Percentiles rank a stretch among this genome's conserved stretches.
Evolutionary conservation across 2,888 invertebrate genomes (phyloP).

Genomic region (Drosophila austrosaltans): DNA sequence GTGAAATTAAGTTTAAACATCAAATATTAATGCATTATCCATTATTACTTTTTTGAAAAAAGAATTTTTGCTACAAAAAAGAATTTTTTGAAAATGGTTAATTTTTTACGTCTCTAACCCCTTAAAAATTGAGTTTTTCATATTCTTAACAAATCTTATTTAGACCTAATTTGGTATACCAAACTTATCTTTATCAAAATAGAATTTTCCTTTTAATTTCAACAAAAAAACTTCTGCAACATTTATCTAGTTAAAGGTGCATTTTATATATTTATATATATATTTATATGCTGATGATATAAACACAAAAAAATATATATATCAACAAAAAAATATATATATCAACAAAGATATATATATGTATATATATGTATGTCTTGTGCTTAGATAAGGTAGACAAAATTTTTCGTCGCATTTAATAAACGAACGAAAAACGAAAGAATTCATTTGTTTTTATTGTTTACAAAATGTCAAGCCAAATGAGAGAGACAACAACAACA

Average conservation of each 20-base stretch:
- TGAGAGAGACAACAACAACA: slow-evolving; percentile 27
- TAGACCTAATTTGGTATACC: too few species aligned
- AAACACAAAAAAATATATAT: slow-evolving; percentile 30
- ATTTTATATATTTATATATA: neutral
- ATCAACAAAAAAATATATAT: slow-evolving; percentile 33
- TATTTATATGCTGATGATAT: neutral
- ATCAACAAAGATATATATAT: slow-evolving; percentile 27
- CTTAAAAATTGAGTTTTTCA: too few species aligned
- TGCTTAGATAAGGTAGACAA: slow-evolving; percentile 58
- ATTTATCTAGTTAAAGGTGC: neutral
- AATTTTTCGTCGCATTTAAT: slow-evolving; percentile 57
- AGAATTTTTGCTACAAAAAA: too few species aligned
- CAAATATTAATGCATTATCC: too few species aligned
- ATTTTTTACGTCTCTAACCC: too few species aligned
- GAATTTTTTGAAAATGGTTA: too few species aligned
- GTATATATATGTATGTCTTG: slow-evolving; percentile 25
- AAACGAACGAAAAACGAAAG: slow-evolving; percentile 30
- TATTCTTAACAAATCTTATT: too few species aligned
- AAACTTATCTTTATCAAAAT: too few species aligned
- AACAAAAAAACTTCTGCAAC: neutral
- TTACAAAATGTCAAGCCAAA: slow-evolving; percentile 51
- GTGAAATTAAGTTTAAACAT: too few species aligned
- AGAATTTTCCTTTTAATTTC: too few species aligned
- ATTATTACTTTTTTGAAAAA: too few species aligned
- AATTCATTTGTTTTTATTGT: slow-evolving; percentile 38